Percentiles rank a stretch among this genome's conserved stretches.
These are phyloP conservation scores for Spodoptera frugiperda DNA, from an alignment of 1,140 invertebrate species.

Conservation along the genomic window DNA sequence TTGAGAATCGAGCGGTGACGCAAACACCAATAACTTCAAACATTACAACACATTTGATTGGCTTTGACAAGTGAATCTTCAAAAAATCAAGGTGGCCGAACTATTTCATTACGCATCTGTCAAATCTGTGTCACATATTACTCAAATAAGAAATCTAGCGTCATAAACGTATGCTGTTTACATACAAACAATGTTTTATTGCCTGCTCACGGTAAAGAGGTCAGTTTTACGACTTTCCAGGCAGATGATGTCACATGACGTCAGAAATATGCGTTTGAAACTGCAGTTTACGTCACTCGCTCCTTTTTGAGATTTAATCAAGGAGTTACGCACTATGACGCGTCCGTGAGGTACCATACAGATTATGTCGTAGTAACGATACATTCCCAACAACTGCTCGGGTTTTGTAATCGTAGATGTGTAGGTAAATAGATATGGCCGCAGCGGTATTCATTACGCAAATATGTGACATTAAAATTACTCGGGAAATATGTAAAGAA, in stretches of 20 bases:
- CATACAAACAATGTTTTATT: constrained; percentile 34
- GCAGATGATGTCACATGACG: not conserved
- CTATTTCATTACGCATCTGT: not conserved
- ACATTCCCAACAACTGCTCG: not conserved
- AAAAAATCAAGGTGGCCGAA: not conserved
- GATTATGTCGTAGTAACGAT: constrained; percentile 23
- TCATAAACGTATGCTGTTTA: constrained; percentile 36
- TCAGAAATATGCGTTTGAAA: constrained; percentile 16
- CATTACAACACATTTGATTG: too few species aligned
- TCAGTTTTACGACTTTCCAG: not conserved
- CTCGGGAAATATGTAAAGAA: not conserved
- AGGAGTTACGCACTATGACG: constrained; percentile 43
- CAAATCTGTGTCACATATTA: not conserved
- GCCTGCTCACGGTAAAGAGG: not conserved
- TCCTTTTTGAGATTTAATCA: constrained; percentile 29
- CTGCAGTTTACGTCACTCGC: not conserved
- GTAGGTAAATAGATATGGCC: constrained; percentile 16
- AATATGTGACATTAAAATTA: not conserved
- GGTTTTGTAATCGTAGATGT: constrained; percentile 19
- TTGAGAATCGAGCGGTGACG: not conserved
- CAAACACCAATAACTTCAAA: constrained; percentile 4
- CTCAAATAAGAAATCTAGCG: constrained; percentile 1
- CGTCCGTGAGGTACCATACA: constrained; percentile 7
- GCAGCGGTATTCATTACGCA: constrained; percentile 2
- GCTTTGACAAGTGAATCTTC: too few species aligned